phyloP scores from a whole-genome alignment of 2,113 vertebrate genomes.

The Clarias macrocephalus region DNA sequence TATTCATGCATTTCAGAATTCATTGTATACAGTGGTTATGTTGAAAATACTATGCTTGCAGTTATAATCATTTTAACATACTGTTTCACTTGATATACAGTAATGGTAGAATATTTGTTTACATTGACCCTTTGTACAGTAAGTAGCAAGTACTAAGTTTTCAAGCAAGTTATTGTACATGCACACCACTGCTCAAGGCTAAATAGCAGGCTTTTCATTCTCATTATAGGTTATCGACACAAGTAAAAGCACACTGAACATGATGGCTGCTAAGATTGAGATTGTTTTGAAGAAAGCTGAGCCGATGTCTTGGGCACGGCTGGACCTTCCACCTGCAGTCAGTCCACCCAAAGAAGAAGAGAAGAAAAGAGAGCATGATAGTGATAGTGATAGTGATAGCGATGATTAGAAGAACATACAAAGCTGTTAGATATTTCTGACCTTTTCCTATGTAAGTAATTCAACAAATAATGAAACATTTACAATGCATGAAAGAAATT shows the following conservation, averaged over 20 bases:
- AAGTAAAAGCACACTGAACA: slow-evolving; percentile 85
- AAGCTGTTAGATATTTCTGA: slow-evolving; percentile 10
- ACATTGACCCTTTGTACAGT: neutral
- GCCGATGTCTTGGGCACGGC: slow-evolving; percentile 87
- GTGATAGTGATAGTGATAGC: slow-evolving; percentile 66
- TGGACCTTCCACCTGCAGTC: slow-evolving; percentile 82
- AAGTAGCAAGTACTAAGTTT: too few relatives aligned
- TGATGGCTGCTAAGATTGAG: slow-evolving; percentile 94
- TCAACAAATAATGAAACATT: neutral
- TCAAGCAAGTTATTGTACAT: neutral
- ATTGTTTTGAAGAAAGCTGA: slow-evolving; percentile 91
- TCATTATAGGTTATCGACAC: slow-evolving; percentile 85
- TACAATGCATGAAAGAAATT: slow-evolving; percentile 13
- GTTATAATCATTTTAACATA: neutral
- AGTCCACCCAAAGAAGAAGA: slow-evolving; percentile 64
- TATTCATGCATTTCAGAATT: neutral
- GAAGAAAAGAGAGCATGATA: slow-evolving; percentile 62
- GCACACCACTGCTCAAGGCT: neutral
- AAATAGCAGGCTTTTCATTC: neutral
- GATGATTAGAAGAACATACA: slow-evolving; percentile 44
- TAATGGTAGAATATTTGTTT: neutral
- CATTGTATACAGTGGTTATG: neutral
- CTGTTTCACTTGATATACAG: neutral
- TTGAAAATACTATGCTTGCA: neutral
- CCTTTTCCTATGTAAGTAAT: neutral